These are phyloP conservation scores for Dinomys branickii DNA, from an alignment of 2,113 vertebrate genomes.

Conservation along the genomic window DNA sequence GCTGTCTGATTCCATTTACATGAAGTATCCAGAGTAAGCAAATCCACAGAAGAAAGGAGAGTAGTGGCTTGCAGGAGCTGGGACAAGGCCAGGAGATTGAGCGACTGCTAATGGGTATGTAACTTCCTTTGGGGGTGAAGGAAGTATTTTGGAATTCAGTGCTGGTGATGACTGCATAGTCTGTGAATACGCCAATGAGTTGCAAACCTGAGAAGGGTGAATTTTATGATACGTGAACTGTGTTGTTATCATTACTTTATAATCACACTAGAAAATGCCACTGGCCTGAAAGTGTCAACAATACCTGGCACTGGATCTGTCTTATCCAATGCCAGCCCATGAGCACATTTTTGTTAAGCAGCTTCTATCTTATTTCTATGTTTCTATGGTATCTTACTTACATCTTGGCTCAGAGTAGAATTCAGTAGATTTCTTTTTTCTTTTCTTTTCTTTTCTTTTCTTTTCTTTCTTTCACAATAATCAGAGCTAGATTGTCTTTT, in stretches of 20 bases:
- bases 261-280: fast-evolving
- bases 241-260: background rate
- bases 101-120: background rate
- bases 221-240: background rate
- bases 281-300: background rate
- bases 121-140: background rate
- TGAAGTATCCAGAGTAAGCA: background rate
- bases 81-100: background rate
- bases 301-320: background rate
- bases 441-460: background rate
- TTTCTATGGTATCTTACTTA: background rate
- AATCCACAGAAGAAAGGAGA: background rate
- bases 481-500: background rate
- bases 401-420: background rate
- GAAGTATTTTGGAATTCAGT: background rate
- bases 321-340: background rate
- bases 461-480: background rate
- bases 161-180: background rate
- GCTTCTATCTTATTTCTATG: background rate
- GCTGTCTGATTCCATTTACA: background rate
- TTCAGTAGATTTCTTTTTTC: background rate
- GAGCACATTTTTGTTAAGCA: background rate
- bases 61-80: background rate
- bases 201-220: background rate
- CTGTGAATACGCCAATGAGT: background rate